These are phyloP conservation scores for Lepus americanus DNA, from an alignment of 2,113 vertebrate species.

Conservation along the genomic window DNA sequence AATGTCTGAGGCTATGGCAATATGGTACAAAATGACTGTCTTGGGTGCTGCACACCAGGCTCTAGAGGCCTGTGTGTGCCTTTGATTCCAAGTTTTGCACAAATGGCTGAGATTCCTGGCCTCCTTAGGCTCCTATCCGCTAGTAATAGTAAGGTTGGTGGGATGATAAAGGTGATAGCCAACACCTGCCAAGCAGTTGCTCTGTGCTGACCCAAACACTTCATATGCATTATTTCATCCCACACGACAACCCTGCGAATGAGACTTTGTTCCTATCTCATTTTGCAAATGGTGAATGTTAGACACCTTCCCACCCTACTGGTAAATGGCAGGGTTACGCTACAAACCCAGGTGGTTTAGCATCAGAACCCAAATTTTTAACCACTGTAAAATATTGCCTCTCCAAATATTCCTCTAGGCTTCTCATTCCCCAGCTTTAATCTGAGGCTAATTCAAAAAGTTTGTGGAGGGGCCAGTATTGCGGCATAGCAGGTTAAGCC, in stretches of 20 bases:
- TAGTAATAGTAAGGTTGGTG: background rate
- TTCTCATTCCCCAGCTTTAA: background rate
- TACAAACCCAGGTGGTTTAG: background rate
- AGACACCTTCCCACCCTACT: background rate
- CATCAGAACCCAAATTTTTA: background rate
- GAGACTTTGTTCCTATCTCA: background rate
- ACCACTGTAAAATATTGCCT: background rate
- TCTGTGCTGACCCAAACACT: background rate
- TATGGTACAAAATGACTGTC: background rate
- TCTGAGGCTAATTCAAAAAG: too few relatives aligned
- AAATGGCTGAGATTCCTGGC: background rate
- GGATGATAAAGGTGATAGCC: background rate
- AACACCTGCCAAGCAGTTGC: slow-evolving; percentile 5
- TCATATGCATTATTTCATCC: background rate
- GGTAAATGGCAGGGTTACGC: background rate
- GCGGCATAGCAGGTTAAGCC: too few relatives aligned
- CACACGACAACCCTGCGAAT: background rate
- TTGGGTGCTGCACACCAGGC: background rate
- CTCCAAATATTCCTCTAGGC: background rate
- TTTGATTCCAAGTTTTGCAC: background rate
- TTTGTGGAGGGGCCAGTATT: too few relatives aligned
- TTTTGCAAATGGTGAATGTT: background rate
- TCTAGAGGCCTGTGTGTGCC: background rate
- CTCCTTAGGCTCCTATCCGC: background rate
- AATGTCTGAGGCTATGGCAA: background rate